These are phyloP conservation scores for Vultur gryphus DNA, from an alignment of 2,797 vertebrate species.

Conservation along the genomic window DNA sequence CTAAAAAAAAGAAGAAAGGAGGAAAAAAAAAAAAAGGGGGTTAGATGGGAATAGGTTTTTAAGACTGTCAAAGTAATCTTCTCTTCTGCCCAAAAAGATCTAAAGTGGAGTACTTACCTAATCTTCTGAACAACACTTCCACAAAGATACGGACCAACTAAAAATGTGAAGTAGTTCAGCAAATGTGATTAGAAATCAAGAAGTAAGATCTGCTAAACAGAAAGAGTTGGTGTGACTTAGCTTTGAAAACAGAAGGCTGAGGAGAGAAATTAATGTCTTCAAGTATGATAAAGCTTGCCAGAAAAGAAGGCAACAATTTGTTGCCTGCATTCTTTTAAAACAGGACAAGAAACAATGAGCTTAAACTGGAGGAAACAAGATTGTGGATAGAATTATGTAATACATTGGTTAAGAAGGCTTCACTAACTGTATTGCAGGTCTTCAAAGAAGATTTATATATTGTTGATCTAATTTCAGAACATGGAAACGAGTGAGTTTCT, in stretches of 20 bases:
- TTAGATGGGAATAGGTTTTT: not conserved
- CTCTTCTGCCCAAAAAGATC: not conserved
- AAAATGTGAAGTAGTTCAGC: not conserved
- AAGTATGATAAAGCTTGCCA: not conserved
- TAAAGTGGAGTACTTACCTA: not conserved
- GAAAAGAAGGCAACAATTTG: not conserved
- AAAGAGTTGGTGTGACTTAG: not conserved
- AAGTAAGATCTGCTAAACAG: not conserved
- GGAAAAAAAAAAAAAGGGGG: fast-evolving
- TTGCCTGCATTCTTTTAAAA: not conserved
- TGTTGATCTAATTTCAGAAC: not conserved
- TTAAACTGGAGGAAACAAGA: not conserved
- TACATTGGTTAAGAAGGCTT: not conserved
- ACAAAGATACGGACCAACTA: not conserved
- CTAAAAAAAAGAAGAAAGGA: not conserved
- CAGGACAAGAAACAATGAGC: not conserved
- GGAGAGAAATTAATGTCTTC: not conserved
- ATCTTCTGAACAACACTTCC: not conserved
- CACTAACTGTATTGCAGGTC: not conserved
- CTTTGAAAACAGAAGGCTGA: not conserved
- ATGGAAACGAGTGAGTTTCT: not conserved
- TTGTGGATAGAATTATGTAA: not conserved
- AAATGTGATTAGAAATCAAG: not conserved
- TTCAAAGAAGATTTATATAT: not conserved
- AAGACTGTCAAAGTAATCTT: not conserved